A percentile compares a stretch with the other conserved stretches of the same genome.
Conservation (phyloP, 2,888 invertebrate species). For the Dermolepida albohirtum region DNA sequence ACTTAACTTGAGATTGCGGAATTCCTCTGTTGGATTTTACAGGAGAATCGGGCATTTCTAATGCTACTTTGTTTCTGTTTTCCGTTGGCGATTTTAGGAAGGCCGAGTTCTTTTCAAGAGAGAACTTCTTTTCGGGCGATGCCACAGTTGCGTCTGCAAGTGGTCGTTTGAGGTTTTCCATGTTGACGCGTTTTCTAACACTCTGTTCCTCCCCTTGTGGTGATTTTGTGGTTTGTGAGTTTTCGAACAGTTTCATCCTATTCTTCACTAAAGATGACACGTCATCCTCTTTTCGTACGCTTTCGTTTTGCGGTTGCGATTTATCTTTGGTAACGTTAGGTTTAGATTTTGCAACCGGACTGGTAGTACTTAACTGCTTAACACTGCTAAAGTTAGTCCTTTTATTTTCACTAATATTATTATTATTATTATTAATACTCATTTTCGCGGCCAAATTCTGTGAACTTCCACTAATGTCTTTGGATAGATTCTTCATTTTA, state of each 20-base stretch:
- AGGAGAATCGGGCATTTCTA: not conserved
- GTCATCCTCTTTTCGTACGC: conserved; percentile 40
- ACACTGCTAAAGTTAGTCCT: conserved; percentile 43
- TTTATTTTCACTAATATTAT: conserved; percentile 50
- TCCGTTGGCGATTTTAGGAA: not conserved
- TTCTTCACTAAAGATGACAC: conserved; percentile 61
- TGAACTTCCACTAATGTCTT: conserved; percentile 1
- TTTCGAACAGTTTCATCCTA: conserved; percentile 64
- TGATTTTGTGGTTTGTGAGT: conserved; percentile 5
- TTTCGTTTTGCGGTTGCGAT: conserved; percentile 48
- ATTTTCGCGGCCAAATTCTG: no score
- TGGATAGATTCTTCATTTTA: conserved; percentile 25
- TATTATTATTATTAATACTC: conserved; percentile 37
- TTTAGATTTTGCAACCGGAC: conserved; percentile 44
- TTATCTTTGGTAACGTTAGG: conserved; percentile 62
- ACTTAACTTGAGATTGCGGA: conserved; percentile 12
- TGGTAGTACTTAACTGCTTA: conserved; percentile 52
- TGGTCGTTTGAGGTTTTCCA: conserved; percentile 21
- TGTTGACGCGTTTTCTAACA: not conserved
- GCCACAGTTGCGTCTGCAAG: not conserved
- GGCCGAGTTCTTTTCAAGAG: conserved; percentile 10
- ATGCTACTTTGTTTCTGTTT: not conserved
- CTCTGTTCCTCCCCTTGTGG: not conserved
- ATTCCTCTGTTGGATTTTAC: conserved; percentile 7
- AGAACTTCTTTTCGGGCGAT: conserved; percentile 14